These are phyloP conservation scores for Australoheros scitulus DNA, from an alignment of 2,113 vertebrate genomes.

Conservation along the genomic window DNA sequence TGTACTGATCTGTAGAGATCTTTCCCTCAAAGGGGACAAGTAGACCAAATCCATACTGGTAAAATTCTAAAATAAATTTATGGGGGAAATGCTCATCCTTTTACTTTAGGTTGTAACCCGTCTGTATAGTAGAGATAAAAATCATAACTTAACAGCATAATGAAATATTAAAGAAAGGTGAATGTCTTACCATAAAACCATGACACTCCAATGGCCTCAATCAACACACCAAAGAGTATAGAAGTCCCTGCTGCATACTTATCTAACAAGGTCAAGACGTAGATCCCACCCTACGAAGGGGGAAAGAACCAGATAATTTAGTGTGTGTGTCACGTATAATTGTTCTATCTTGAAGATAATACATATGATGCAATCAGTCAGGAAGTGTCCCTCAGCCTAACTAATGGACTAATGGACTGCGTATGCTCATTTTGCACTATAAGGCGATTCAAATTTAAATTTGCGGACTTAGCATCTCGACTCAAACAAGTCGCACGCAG, in stretches of 20 bases:
- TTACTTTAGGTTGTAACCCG: background rate
- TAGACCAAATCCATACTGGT: background rate
- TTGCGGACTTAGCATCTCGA: background rate
- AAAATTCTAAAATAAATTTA: background rate
- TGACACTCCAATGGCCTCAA: slow-evolving; percentile 96
- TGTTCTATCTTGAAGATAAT: background rate
- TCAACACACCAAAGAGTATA: slow-evolving; percentile 94
- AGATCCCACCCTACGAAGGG: slow-evolving; percentile 90
- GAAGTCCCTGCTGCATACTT: slow-evolving; percentile 96
- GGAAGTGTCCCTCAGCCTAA: background rate
- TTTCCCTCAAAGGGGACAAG: background rate
- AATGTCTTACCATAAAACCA: slow-evolving; percentile 94
- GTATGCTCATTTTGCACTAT: background rate
- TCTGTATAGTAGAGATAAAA: background rate
- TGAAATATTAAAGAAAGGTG: background rate
- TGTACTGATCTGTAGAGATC: background rate
- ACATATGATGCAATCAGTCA: slow-evolving; percentile 1
- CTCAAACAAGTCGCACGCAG: background rate
- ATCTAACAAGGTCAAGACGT: slow-evolving; percentile 94
- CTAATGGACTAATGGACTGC: background rate
- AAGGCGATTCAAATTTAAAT: background rate
- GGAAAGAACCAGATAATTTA: background rate
- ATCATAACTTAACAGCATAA: background rate
- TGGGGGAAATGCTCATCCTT: background rate
- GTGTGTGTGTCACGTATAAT: background rate